phyloP scores from a whole-genome alignment of 2,113 vertebrate species.

The Bolborhynchus lineola region DNA sequence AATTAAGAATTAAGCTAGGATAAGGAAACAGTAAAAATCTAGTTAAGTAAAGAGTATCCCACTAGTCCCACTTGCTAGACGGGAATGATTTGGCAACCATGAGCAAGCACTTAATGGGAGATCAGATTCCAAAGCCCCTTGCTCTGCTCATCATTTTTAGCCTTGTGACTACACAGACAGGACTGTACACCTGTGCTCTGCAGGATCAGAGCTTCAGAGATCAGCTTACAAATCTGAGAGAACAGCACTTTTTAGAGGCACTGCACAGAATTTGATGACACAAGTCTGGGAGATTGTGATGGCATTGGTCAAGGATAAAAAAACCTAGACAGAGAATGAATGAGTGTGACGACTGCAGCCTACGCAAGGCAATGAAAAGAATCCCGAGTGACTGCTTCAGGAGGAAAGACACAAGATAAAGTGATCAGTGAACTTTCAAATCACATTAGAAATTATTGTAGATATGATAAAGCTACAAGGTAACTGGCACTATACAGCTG shows the following conservation, averaged over 20 bases:
- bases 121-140: neutral
- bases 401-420: neutral
- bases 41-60: neutral
- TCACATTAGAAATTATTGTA: neutral
- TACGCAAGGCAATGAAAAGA: neutral
- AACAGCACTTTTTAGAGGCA: neutral
- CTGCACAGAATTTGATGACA: neutral
- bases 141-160: constrained; percentile 34
- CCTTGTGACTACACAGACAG: constrained; percentile 22
- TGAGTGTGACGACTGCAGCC: neutral
- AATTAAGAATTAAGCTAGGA: neutral
- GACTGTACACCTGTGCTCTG: constrained; percentile 12
- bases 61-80: neutral
- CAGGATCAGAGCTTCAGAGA: neutral
- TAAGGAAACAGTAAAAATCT: neutral
- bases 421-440: neutral
- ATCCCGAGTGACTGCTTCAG: neutral
- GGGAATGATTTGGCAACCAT: neutral
- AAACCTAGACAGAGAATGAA: neutral
- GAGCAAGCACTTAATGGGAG: neutral
- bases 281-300: neutral
- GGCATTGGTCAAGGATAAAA: neutral
- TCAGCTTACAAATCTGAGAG: neutral
- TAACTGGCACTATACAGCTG: neutral
- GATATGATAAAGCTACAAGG: neutral